phyloP scores from a whole-genome alignment of 2,888 invertebrate genomes.

The Eudasyphora cyanicolor region DNA sequence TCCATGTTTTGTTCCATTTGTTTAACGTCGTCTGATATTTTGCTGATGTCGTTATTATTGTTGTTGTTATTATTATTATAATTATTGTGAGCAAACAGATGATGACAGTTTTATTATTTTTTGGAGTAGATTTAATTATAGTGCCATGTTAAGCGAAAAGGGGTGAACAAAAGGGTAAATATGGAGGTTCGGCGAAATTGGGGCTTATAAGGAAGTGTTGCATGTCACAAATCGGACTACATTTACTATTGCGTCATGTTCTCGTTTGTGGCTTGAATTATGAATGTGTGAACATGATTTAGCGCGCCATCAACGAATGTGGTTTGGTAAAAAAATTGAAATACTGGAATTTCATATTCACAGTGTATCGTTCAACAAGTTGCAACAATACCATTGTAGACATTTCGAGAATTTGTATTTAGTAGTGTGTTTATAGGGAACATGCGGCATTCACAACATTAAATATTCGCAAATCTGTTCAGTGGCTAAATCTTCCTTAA shows the following conservation, averaged over 20 bases:
- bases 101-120: constrained; percentile 36
- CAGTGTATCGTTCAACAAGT: too few species aligned
- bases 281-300: constrained; percentile 16
- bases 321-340: constrained; percentile 3
- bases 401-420: too few species aligned
- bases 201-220: background rate
- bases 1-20: background rate
- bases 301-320: background rate
- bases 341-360: too few species aligned
- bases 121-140: background rate
- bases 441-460: too few species aligned
- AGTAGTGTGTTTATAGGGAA: too few species aligned
- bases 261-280: background rate
- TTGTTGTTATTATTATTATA: background rate
- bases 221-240: background rate
- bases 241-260: background rate
- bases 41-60: background rate
- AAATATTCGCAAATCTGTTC: too few species aligned
- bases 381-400: too few species aligned
- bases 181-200: background rate
- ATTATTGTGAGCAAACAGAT: constrained; percentile 2
- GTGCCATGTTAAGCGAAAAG: background rate
- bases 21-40: background rate
- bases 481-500: too few species aligned
- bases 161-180: background rate